Conservation (phyloP, 2,888 invertebrate species). For the Drosophila parthenogenetica region DNA sequence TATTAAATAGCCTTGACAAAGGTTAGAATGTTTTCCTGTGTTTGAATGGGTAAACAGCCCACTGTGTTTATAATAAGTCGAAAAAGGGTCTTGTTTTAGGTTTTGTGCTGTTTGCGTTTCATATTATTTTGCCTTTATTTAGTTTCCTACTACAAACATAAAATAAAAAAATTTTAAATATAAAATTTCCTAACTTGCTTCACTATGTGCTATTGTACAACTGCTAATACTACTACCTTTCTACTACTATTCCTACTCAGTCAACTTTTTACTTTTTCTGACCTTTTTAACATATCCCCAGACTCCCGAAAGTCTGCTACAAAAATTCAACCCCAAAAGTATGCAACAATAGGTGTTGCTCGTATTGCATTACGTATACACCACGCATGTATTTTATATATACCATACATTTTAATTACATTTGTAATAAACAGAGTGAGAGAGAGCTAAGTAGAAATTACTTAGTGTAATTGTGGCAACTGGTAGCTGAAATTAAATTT, state of each 20-base stretch:
- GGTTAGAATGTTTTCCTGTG: neutral
- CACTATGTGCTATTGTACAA: neutral
- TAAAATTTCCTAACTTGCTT: neutral
- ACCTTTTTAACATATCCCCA: conserved; percentile 5
- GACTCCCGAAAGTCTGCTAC: conserved; percentile 53
- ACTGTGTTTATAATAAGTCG: neutral
- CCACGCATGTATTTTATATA: neutral
- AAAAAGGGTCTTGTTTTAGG: neutral
- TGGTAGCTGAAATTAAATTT: conserved; percentile 25
- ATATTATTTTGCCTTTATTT: neutral
- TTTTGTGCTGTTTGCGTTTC: neutral
- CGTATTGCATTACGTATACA: conserved; percentile 1
- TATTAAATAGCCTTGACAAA: no score
- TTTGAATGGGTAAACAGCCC: neutral
- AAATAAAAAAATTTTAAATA: no score
- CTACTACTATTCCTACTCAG: neutral
- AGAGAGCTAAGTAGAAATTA: conserved; percentile 27
- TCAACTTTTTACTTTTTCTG: neutral
- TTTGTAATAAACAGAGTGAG: conserved; percentile 3
- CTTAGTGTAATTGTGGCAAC: conserved; percentile 39
- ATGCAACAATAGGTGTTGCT: conserved; percentile 29
- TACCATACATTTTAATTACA: conserved; percentile 28
- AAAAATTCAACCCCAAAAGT: conserved; percentile 44
- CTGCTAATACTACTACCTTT: neutral
- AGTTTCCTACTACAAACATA: no score